Base-by-base conservation (phyloP, 2,797 vertebrate species). In the Cygnus olor region DNA sequence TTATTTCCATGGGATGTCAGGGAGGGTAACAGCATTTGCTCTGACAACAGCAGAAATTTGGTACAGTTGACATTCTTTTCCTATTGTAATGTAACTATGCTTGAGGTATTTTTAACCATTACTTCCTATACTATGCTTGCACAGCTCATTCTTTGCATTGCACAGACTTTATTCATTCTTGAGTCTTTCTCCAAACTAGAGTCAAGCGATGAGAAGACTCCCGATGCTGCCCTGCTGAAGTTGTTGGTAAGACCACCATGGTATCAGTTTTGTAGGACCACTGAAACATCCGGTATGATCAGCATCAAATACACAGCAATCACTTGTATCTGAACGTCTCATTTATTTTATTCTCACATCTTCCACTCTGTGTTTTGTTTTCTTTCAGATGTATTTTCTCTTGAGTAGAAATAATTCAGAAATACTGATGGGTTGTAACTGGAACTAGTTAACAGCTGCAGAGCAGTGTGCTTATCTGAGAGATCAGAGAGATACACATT, bases 81-180 rank as follows among this genome's bases (percentile, higher is more conserved):
- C 27, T 89, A 79, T 58, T 88, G 47, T 72, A 72, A 68, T 44
- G 20, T 32, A 85, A 83, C 11, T 61, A 89, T 76, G 69, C 5
- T 45, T 15, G 32, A 88, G 32, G 30, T 58, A 91, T 85, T 96
- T 95, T 92, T 95, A 95, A 79, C 42, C 20, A 36, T 44, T 78
- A 72, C 58, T 42, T 89, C 61, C 79, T 69, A 87, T 65, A 89
- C 65, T 34, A 14, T 4, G 2, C 54, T 90, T 93, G 63, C 44
- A 74, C 11, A 85, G 65, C 24, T 88, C 28, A 63, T 49, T 92
- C 49, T 91, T 77, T 61, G 60, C 36, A 30, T 53, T 78, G 70
- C 13, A 64, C 5, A 64, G 53, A 60, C 20, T 85, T 68, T 44
- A 47, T 24, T 79, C 74, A 42, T 42, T 49, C 42, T 83, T 64